Conservation (phyloP, 2,888 invertebrate genomes). For the Pseudoips prasinana region DNA sequence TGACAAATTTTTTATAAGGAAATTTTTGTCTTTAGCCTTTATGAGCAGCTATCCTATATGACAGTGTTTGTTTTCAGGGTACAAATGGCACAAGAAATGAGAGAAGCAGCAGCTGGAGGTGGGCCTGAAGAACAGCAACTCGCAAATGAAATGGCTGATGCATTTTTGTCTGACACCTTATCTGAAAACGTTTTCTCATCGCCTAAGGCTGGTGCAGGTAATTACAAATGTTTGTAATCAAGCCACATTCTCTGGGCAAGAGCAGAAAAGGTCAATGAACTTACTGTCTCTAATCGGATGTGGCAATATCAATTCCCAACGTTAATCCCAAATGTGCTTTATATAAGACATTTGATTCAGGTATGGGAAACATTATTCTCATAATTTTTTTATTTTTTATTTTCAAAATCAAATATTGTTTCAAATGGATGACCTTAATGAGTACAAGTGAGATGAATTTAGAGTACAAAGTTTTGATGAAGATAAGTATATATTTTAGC, state of each 20-base stretch:
- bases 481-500: no score
- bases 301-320: constrained; percentile 72
- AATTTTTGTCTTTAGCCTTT: no score
- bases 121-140: constrained; percentile 97
- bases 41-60: no score
- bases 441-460: no score
- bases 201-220: constrained; percentile 94
- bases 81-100: constrained; percentile 99
- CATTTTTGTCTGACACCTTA: constrained; percentile 96
- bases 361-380: constrained; percentile 58
- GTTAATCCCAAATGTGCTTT: constrained; percentile 76
- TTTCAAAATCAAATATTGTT: background rate
- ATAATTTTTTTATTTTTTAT: background rate
- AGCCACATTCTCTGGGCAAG: constrained; percentile 81
- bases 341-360: constrained; percentile 74
- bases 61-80: constrained; percentile 80
- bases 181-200: constrained; percentile 97
- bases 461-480: no score
- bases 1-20: constrained; percentile 49
- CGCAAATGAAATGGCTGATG: constrained; percentile 98
- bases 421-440: no score
- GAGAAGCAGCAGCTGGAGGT: constrained; percentile 90
- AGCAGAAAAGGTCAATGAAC: constrained; percentile 58
- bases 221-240: background rate
- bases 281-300: constrained; percentile 74